These are phyloP conservation scores for Psephotus haematonotus DNA, from an alignment of 2,113 vertebrate genomes.

Conservation along the genomic window DNA sequence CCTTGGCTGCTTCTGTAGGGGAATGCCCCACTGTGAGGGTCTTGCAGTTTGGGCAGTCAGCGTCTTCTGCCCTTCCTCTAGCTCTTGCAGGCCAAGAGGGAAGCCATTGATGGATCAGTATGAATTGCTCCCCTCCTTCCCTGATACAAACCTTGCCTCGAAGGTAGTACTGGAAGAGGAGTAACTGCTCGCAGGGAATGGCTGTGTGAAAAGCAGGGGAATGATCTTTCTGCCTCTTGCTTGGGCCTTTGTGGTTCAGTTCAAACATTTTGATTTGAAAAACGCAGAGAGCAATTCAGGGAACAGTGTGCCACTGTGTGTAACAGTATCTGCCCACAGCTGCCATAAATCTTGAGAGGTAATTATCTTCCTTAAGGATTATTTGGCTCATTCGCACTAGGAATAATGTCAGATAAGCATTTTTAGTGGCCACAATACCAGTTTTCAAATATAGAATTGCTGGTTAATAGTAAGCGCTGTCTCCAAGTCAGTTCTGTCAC, in stretches of 20 bases:
- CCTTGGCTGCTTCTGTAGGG: background rate
- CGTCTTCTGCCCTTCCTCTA: background rate
- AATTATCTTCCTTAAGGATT: conserved; percentile 25
- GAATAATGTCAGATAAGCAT: conserved; percentile 7
- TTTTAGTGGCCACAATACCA: background rate
- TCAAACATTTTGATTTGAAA: background rate
- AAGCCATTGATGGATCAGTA: background rate
- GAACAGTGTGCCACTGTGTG: background rate
- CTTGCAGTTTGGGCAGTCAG: background rate
- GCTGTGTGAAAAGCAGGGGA: background rate
- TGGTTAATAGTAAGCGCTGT: background rate
- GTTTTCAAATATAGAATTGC: background rate
- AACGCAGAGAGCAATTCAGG: background rate
- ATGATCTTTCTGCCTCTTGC: background rate
- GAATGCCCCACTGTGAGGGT: background rate
- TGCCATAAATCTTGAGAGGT: conserved; percentile 20
- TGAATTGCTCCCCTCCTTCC: background rate
- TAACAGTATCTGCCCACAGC: conserved; percentile 12
- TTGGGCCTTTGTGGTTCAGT: background rate
- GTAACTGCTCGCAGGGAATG: background rate
- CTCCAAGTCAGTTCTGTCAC: background rate
- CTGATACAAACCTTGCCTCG: background rate
- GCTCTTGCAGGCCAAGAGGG: background rate
- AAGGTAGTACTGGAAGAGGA: background rate
- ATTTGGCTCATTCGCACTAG: background rate